These are phyloP conservation scores for Trichoplusia ni DNA, from an alignment of 1,140 invertebrate species.

Conservation along the genomic window DNA sequence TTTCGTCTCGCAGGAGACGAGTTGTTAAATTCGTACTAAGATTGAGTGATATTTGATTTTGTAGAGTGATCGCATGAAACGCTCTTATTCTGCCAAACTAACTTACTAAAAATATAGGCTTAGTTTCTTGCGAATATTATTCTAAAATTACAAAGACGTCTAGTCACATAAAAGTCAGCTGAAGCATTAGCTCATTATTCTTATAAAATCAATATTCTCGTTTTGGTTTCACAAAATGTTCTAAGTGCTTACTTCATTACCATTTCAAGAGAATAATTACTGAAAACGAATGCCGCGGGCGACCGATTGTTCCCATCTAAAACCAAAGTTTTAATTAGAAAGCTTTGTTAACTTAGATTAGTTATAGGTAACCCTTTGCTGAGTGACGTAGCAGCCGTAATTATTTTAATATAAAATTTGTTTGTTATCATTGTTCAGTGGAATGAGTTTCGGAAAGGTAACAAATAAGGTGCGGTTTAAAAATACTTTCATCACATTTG, in stretches of 20 bases:
- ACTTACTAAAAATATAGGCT: no score
- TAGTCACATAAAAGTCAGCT: no score
- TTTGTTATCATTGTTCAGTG: neutral
- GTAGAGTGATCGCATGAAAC: no score
- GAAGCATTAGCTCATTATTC: neutral
- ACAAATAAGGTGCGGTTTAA: no score
- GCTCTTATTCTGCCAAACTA: no score
- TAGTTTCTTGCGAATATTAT: no score
- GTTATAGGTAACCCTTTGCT: constrained; percentile 32
- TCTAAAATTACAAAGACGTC: no score
- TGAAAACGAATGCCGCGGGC: constrained; percentile 16
- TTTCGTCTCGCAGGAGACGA: no score
- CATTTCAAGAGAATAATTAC: constrained; percentile 35
- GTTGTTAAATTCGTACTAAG: no score
- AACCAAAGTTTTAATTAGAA: constrained; percentile 35
- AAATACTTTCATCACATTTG: no score
- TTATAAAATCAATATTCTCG: constrained; percentile 13
- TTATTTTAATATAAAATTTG: constrained; percentile 19
- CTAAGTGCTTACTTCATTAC: constrained; percentile 31
- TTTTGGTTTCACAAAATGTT: constrained; percentile 13
- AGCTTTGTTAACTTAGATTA: constrained; percentile 36
- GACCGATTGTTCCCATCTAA: constrained; percentile 26
- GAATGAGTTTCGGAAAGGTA: neutral
- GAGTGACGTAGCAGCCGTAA: constrained; percentile 7
- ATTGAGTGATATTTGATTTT: no score